Base-by-base conservation (phyloP, 2,888 invertebrate species). In the Bruchidius siliquastri region DNA sequence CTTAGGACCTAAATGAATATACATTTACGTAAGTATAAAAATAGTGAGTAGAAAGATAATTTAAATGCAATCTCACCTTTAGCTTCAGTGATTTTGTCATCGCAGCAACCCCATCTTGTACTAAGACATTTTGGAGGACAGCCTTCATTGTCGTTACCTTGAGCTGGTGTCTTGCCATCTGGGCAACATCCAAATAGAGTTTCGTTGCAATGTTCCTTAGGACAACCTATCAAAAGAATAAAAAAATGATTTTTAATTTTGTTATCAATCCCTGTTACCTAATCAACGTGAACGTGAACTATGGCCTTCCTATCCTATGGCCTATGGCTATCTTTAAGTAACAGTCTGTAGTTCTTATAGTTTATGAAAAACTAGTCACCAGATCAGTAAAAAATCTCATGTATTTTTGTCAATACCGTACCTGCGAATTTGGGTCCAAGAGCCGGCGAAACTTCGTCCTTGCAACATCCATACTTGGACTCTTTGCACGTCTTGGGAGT, bases 161-260 rank as follows among this genome's bases (percentile, higher is more conserved):
- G 90, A 0, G 97, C 93, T 10, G 91, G 87, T 0, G 93, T 94
- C 78, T 89, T 89, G 70, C 92, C 92, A 85, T 96, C 96, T 13
- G 91, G 90, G 82, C 97, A 97, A 84, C 97, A 97, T 1, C 97
- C 97, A 82, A 93, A 97, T 8, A 96, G 87, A 0, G 94, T 93
- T 81, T 93, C 92, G 0, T 89, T 89, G 83, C 96, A 96, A 13
- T 90, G 89, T 0, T 90, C 88, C 67, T 89, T 86, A 0, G 95
- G 95, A 83, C 98, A 98, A 0, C 94, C 97, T 49, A 49, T 49
- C 8, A 13, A 49, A 49, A 18, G 1, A 49, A 49, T 49, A 49
- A 13, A 49, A 30, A 49, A 1, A 49, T 49, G 18, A 49, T 49
- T 49, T 18, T 18, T 8, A 49, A 8, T 8, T 13, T 49, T 49